phyloP scores from a whole-genome alignment of 2,888 invertebrate genomes.

The Tridacna crocea region DNA sequence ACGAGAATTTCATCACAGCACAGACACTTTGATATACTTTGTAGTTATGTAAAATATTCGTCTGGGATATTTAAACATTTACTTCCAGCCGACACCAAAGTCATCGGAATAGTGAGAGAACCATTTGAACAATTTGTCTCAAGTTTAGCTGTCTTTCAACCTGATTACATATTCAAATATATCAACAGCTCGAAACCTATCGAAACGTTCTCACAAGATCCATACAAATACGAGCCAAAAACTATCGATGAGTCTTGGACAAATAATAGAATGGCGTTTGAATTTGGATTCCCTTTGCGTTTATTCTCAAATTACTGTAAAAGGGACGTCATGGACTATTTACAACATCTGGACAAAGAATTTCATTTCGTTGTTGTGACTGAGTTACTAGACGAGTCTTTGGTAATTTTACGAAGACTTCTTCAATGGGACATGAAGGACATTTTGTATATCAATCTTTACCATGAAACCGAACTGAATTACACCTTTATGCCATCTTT shows the following conservation, averaged over 20 bases:
- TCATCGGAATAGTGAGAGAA: no score
- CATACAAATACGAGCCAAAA: slow-evolving; percentile 49
- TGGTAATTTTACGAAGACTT: slow-evolving; percentile 63
- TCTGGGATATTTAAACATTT: no score
- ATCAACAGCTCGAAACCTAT: not conserved
- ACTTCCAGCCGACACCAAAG: no score
- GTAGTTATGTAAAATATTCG: no score
- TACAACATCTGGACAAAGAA: slow-evolving; percentile 61
- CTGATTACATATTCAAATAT: not conserved
- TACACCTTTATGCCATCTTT: no score
- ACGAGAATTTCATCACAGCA: no score
- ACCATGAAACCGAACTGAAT: slow-evolving; percentile 16
- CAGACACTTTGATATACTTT: no score
- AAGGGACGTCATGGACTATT: slow-evolving; percentile 44
- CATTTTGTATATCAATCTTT: slow-evolving; percentile 57
- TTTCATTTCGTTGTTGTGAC: slow-evolving; percentile 66
- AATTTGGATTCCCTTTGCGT: slow-evolving; percentile 58
- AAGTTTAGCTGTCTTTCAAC: no score
- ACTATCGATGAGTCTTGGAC: slow-evolving; percentile 41
- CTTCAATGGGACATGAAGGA: slow-evolving; percentile 65
- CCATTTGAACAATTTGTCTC: no score
- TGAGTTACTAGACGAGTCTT: slow-evolving; percentile 69
- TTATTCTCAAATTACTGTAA: slow-evolving; percentile 39
- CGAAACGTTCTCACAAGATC: slow-evolving; percentile 13
- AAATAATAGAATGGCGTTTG: slow-evolving; percentile 62